Percentiles rank a stretch among this genome's conserved stretches.
These are phyloP conservation scores for zebrafish (Danio rerio) DNA, from an alignment of 2,113 vertebrate genomes.

Conservation along the genomic window DNA sequence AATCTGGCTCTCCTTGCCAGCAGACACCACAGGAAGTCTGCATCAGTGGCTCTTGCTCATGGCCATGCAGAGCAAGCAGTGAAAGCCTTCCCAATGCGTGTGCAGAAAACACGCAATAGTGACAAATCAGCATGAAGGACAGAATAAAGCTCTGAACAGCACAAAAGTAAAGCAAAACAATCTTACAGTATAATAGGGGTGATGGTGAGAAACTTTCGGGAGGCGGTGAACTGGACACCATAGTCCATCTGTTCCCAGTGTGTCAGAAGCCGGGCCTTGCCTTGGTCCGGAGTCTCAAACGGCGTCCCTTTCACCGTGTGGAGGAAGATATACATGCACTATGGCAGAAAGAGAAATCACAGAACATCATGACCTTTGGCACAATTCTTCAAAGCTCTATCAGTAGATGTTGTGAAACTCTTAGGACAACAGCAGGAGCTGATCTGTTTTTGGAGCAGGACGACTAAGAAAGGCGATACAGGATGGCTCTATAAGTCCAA, in stretches of 20 bases:
- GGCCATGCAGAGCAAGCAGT: conserved; percentile 15
- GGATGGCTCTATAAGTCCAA: not conserved
- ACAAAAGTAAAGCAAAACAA: conserved; percentile 57
- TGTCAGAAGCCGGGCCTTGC: conserved; percentile 91
- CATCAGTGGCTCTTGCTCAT: conserved; percentile 23
- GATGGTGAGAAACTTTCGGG: conserved; percentile 97
- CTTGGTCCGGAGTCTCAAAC: conserved; percentile 95
- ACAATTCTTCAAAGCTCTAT: conserved; percentile 17
- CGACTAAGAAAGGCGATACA: conserved; percentile 29
- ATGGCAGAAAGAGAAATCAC: conserved; percentile 47
- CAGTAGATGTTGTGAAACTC: conserved; percentile 24
- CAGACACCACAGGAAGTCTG: conserved; percentile 44
- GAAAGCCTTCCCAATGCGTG: not conserved
- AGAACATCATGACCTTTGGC: conserved; percentile 20
- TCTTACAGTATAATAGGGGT: conserved; percentile 93
- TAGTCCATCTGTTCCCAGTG: conserved; percentile 99
- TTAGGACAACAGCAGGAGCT: conserved; percentile 5
- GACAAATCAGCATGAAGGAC: not conserved
- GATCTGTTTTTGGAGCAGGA: conserved; percentile 7
- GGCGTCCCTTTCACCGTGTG: conserved; percentile 97
- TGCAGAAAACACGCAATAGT: not conserved
- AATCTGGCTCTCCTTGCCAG: conserved; percentile 45
- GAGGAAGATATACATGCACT: conserved; percentile 98
- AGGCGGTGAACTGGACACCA: conserved; percentile 93
- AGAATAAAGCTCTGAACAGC: not conserved